A percentile compares a stretch with the other conserved stretches of the same genome.
phyloP scores from a whole-genome alignment of 2,113 vertebrate genomes.

The Oceanites oceanicus region DNA sequence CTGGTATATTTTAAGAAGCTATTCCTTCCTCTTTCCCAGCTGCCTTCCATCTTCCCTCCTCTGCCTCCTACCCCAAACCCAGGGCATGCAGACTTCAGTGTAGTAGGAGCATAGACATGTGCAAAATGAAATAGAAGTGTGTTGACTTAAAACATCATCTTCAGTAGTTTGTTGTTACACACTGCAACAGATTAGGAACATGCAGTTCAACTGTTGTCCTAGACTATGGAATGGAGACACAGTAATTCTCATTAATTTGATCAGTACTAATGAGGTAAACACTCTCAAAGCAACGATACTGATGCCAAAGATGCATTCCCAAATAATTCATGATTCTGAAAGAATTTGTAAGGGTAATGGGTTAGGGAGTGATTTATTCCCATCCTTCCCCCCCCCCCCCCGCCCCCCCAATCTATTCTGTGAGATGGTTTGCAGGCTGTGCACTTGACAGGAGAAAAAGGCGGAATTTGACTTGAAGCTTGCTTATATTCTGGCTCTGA shows the following conservation, averaged over 20 bases:
- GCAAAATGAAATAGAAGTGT: not conserved
- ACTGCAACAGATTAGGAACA: not conserved
- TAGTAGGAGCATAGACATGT: not conserved
- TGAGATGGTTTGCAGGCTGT: not conserved
- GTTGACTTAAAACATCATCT: not conserved
- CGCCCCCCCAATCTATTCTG: not conserved
- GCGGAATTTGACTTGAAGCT: not conserved
- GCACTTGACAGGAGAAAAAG: not conserved
- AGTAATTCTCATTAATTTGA: not conserved
- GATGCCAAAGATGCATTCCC: not conserved
- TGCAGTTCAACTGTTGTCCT: not conserved
- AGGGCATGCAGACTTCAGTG: not conserved
- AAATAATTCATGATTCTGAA: not conserved
- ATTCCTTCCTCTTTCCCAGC: constrained; percentile 19
- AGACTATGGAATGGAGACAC: not conserved
- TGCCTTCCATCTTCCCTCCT: not conserved
- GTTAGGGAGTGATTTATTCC: not conserved
- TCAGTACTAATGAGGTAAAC: not conserved
- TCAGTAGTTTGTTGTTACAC: not conserved
- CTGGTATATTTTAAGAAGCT: constrained; percentile 13
- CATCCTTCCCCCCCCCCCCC: not conserved
- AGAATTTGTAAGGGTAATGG: not conserved
- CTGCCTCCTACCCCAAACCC: not conserved
- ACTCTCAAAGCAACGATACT: not conserved
- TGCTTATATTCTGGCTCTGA: not conserved